Percentiles rank a stretch among this genome's conserved stretches.
These are phyloP conservation scores for Catamblyrhynchus diadema DNA, from an alignment of 2,797 vertebrate species.

Conservation along the genomic window DNA sequence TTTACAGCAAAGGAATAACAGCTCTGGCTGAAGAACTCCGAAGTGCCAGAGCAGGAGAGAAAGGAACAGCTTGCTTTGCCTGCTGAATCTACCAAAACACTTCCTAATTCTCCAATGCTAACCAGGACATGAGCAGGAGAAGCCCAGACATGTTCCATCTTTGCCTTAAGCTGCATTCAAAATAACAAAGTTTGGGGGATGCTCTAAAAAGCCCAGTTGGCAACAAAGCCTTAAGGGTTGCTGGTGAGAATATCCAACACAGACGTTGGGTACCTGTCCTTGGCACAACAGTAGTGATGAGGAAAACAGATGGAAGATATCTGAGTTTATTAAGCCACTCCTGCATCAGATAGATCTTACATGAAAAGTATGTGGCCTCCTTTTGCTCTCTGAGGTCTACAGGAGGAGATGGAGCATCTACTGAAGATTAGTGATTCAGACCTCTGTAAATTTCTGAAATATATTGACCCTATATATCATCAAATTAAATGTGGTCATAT, in stretches of 20 bases:
- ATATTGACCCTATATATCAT: not conserved
- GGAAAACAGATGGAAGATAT: not conserved
- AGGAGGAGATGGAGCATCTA: not conserved
- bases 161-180: not conserved
- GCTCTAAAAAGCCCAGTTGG: not conserved
- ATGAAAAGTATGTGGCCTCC: not conserved
- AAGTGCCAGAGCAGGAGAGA: not conserved
- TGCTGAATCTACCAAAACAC: not conserved
- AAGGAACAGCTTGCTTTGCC: not conserved
- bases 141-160: fast-evolving
- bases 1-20: not conserved
- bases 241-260: not conserved
- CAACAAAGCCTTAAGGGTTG: not conserved
- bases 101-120: not conserved
- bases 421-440: not conserved
- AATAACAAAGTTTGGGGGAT: not conserved
- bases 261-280: not conserved
- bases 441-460: not conserved
- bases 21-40: not conserved
- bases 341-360: not conserved
- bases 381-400: not conserved
- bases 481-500: not conserved
- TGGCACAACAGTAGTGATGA: not conserved
- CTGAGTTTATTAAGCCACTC: not conserved
- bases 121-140: not conserved